Percentiles rank a stretch among this genome's conserved stretches.
phyloP scores from a whole-genome alignment of 1,140 invertebrate species.

The Brachionus paranguensis region DNA sequence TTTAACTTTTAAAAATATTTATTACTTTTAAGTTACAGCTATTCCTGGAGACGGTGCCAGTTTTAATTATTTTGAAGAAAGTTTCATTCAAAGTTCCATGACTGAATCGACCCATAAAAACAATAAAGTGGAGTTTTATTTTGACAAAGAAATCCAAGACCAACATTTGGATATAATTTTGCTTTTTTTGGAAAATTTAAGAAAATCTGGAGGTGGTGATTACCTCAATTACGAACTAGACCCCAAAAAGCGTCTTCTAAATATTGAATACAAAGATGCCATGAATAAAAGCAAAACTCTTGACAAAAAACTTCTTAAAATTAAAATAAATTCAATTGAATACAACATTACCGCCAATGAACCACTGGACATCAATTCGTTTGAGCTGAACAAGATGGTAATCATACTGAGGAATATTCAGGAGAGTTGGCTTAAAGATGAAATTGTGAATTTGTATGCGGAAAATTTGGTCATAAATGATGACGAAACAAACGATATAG shows the following conservation, averaged over 20 bases:
- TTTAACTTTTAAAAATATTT: neutral
- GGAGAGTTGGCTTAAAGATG: neutral
- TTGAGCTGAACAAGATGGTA: neutral
- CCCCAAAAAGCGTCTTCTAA: neutral
- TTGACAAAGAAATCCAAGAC: neutral
- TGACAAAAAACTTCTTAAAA: neutral
- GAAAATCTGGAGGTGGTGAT: conserved; percentile 8
- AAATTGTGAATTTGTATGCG: conserved; percentile 1
- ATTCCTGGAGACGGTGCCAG: neutral
- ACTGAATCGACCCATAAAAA: neutral
- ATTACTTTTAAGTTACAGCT: neutral
- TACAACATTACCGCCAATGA: conserved; percentile 7
- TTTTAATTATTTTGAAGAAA: neutral
- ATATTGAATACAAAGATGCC: neutral
- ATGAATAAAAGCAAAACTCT: neutral
- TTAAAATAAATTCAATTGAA: neutral
- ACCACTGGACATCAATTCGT: neutral
- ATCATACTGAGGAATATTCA: neutral
- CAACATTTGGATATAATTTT: neutral
- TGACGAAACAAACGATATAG: neutral
- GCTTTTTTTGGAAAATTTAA: conserved; percentile 4
- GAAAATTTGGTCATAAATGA: conserved; percentile 25
- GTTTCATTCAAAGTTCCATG: neutral
- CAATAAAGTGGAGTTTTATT: neutral
- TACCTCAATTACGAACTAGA: neutral